Evolutionary conservation across 1,140 invertebrate species (phyloP).

Genomic region (Ceratitis capitata): DNA sequence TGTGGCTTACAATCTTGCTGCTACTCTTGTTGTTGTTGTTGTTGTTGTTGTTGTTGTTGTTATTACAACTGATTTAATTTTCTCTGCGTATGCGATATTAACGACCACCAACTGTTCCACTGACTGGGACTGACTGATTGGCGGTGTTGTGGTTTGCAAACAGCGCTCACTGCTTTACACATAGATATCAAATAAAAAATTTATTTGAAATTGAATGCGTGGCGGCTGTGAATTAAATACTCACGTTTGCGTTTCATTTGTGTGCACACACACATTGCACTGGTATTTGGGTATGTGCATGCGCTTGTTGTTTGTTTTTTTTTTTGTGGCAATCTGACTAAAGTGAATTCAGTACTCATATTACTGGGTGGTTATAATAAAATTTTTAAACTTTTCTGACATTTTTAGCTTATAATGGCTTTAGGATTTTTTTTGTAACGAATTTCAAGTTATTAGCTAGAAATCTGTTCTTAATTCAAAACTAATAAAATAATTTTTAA

Average conservation of each 20-base stretch:
- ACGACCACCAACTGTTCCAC: not conserved
- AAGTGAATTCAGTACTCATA: no score
- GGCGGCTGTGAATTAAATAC: not conserved
- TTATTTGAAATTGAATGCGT: not conserved
- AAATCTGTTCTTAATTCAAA: no score
- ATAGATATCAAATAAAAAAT: not conserved
- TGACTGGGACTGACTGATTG: slow-evolving; percentile 8
- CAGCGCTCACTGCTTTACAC: not conserved
- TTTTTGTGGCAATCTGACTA: not conserved
- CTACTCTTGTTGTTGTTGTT: not conserved
- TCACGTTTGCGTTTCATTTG: not conserved
- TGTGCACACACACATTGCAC: not conserved
- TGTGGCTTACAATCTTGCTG: not conserved
- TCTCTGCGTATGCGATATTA: not conserved
- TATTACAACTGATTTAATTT: not conserved
- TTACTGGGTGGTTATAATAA: no score
- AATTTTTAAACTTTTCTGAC: not conserved
- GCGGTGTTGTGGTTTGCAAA: not conserved
- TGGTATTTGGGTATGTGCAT: no score
- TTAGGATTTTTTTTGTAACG: no score
- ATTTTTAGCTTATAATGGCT: no score
- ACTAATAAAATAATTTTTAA: no score
- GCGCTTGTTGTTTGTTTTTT: not conserved
- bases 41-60: not conserved
- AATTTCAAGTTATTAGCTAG: no score